A percentile compares a stretch with the other conserved stretches of the same genome.
Evolutionary conservation across 2,113 vertebrate genomes (phyloP).

Genomic region (Saccopteryx leptura): DNA sequence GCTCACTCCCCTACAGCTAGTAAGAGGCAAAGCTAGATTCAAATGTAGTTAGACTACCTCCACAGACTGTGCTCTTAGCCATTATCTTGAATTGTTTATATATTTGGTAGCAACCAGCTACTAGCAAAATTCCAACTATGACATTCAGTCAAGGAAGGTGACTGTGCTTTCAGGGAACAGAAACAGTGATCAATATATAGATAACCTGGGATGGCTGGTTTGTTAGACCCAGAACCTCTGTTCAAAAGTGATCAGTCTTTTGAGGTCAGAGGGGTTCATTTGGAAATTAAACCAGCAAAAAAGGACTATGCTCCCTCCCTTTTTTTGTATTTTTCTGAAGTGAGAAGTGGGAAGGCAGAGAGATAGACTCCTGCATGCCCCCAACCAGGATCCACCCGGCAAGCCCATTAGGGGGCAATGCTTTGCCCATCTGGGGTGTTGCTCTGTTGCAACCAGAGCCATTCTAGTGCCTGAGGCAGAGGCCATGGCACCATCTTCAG

Average conservation of each 20-base stretch:
- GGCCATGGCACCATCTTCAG: no score
- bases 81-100: not conserved
- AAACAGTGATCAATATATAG: not conserved
- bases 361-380: no score
- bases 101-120: not conserved
- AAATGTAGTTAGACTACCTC: not conserved
- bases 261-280: not conserved
- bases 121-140: not conserved
- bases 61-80: not conserved
- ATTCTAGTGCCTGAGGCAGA: no score
- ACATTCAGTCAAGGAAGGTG: not conserved
- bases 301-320: no score
- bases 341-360: no score
- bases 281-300: not conserved
- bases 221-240: not conserved
- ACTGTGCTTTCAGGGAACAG: not conserved
- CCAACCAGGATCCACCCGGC: no score
- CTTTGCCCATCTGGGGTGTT: no score
- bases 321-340: no score
- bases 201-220: not conserved
- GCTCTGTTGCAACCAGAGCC: no score
- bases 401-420: no score
- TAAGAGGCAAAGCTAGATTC: not conserved
- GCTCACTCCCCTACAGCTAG: not conserved
- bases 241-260: not conserved